phyloP scores from a whole-genome alignment of 2,113 vertebrate genomes.

The Oenanthe oenanthe region DNA sequence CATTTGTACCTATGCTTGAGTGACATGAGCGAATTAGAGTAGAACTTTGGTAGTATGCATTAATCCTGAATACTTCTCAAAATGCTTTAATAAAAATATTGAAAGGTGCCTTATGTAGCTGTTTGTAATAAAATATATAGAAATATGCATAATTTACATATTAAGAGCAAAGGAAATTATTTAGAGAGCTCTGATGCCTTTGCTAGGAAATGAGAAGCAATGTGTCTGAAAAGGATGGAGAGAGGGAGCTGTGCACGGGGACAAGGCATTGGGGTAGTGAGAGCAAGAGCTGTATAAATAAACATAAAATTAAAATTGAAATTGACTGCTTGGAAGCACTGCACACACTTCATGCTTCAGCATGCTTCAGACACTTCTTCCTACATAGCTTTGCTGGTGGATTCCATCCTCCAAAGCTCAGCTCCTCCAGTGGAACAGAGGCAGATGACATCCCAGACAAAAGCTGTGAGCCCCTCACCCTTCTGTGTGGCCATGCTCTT shows the following conservation, averaged over 20 bases:
- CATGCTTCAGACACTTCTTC: background rate
- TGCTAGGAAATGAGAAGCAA: background rate
- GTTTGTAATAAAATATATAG: background rate
- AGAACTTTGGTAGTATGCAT: background rate
- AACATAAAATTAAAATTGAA: background rate
- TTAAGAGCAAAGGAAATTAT: background rate
- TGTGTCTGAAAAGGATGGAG: background rate
- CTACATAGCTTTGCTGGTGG: background rate
- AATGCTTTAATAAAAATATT: background rate
- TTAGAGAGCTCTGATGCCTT: background rate
- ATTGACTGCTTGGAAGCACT: background rate
- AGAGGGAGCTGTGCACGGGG: rapidly evolving
- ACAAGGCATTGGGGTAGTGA: background rate
- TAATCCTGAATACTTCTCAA: background rate
- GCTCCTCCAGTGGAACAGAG: background rate
- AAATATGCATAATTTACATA: background rate
- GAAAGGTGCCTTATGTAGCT: background rate
- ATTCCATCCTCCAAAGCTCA: background rate
- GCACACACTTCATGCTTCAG: background rate
- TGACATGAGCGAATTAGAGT: background rate
- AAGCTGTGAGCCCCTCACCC: background rate
- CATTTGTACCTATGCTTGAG: background rate
- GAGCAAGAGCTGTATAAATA: background rate
- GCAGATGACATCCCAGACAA: background rate
- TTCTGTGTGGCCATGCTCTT: background rate